Evolutionary conservation across 2,797 vertebrate genomes (phyloP).

Genomic region (Parauchenoglanis ngamensis): DNA sequence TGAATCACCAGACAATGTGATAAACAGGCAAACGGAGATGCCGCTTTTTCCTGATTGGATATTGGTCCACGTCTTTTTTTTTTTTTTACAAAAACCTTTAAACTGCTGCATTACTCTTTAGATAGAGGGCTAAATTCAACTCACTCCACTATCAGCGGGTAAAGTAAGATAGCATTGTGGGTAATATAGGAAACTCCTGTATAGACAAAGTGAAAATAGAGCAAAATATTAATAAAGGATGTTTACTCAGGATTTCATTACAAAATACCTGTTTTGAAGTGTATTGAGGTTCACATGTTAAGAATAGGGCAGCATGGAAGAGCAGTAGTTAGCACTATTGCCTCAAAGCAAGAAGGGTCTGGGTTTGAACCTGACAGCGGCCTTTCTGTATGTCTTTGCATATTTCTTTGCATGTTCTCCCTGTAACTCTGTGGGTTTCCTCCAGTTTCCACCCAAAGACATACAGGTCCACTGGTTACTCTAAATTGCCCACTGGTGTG

Average conservation of each 20-base stretch:
- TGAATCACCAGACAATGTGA: not conserved
- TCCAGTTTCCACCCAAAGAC: no score
- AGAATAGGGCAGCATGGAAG: not conserved
- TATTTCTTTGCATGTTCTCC: no score
- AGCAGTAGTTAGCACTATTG: no score
- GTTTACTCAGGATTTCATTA: not conserved
- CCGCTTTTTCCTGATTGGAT: not conserved
- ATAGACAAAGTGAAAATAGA: not conserved
- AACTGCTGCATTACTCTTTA: not conserved
- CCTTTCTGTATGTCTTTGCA: no score
- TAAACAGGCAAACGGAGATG: not conserved
- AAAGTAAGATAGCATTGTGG: not conserved
- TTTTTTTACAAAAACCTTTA: not conserved
- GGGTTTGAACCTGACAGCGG: no score
- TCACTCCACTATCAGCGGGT: not conserved
- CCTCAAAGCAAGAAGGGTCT: no score
- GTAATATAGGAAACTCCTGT: not conserved
- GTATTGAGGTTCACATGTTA: slow-evolving; percentile 2
- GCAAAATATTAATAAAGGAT: not conserved
- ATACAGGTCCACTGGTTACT: no score
- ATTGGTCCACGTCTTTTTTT: not conserved
- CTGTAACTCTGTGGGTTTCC: no score
- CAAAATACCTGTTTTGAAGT: not conserved
- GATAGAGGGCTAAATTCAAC: not conserved
- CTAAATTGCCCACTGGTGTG: no score